Evolutionary conservation across 2,888 invertebrate species (phyloP), one percentile per base, ranked within the genome.

Genomic region (Endomychus coccineus): DNA sequence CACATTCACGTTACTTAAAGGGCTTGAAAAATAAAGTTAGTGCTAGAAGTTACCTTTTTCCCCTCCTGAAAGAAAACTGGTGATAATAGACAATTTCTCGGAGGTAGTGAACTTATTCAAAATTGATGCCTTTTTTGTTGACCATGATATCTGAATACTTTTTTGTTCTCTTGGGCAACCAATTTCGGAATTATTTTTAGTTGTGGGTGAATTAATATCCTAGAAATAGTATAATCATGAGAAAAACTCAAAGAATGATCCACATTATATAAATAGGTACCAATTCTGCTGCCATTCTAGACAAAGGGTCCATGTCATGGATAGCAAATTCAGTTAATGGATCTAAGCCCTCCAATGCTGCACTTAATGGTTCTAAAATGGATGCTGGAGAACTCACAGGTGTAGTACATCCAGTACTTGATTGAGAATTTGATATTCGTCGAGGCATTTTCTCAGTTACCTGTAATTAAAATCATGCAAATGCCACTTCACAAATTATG

Each of bases 101-200:
- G 86, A 88, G 34, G 96, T 96, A 17, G 91, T 95, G 56, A 85
- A 96, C 64, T 86, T 87, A 49, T 78, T 82, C 7, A 96, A 71
- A 57, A 97, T 92, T n/a, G 72, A 71, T 3, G 16, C 19, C 23
- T 34, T 38, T 27, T 28, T 38, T 21, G 12, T 24, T 17, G 32
- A 33, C 38, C 38, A 38, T 19, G 21, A 6, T n/a, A n/a, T n/a
- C n/a, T n/a, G n/a, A n/a, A n/a, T n/a, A n/a, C n/a, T n/a, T n/a
- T n/a, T n/a, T n/a, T n/a, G n/a, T n/a, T n/a, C n/a, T n/a, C n/a
- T n/a, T n/a, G n/a, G n/a, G n/a, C n/a, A n/a, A n/a, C n/a, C n/a
- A n/a, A n/a, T n/a, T n/a, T n/a, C n/a, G n/a, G n/a, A n/a, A n/a
- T n/a, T n/a, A n/a, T n/a, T n/a, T n/a, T n/a, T n/a, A n/a, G n/a